phyloP scores from a whole-genome alignment of 2,113 vertebrate genomes.

The Rhea pennata region DNA sequence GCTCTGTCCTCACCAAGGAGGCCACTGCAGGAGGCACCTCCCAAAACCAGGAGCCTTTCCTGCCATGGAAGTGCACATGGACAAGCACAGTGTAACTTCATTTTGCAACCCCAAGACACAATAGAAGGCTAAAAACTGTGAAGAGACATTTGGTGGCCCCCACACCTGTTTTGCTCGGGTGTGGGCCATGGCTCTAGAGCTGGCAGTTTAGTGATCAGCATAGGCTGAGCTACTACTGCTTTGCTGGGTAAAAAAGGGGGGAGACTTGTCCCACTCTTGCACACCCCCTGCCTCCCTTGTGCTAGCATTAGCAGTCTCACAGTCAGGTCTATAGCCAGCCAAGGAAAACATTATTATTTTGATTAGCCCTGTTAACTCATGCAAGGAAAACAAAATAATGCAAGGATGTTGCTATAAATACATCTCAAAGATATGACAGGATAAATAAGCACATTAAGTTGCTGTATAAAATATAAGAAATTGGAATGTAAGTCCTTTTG shows the following conservation, averaged over 20 bases:
- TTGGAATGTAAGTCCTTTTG: background rate
- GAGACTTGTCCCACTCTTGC: background rate
- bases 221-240: background rate
- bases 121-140: background rate
- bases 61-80: background rate
- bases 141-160: accelerated
- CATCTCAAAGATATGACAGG: background rate
- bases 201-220: background rate
- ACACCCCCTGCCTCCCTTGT: background rate
- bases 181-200: accelerated
- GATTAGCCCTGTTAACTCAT: background rate
- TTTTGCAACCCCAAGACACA: background rate
- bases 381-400: background rate
- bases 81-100: accelerated
- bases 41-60: too few species aligned
- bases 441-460: background rate
- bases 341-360: background rate
- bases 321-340: background rate
- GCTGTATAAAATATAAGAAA: background rate
- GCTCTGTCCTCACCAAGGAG: background rate
- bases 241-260: background rate
- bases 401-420: background rate
- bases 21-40: too few species aligned
- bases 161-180: background rate
- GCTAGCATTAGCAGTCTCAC: background rate